Percentiles rank a stretch among this genome's conserved stretches.
phyloP scores from a whole-genome alignment of 1,140 invertebrate species.

The Solen grandis region DNA sequence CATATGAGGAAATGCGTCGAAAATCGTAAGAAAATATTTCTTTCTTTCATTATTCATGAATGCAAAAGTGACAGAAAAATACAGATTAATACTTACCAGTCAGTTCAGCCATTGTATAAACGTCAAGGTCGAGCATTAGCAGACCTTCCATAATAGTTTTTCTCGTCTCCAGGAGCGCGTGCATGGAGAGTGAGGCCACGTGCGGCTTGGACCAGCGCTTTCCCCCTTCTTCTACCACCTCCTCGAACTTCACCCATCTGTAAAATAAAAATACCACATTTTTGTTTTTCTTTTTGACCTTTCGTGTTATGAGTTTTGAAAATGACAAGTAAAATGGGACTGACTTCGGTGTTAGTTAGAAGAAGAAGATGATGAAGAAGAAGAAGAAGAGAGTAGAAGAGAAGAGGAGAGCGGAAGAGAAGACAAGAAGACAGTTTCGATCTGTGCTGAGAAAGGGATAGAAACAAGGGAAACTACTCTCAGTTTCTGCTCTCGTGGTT shows the following conservation, averaged over 20 bases:
- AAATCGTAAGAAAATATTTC: too few relatives aligned
- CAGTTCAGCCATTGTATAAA: conserved; percentile 69
- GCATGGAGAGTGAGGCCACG: conserved; percentile 80
- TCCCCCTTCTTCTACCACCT: conserved; percentile 80
- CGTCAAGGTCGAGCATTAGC: conserved; percentile 75
- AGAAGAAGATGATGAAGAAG: neutral
- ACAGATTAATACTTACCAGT: too few relatives aligned
- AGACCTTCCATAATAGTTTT: conserved; percentile 73
- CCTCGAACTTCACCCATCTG: conserved; percentile 83
- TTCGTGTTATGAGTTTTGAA: neutral
- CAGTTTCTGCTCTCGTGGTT: too few relatives aligned
- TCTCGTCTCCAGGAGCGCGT: conserved; percentile 78
- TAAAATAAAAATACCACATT: neutral
- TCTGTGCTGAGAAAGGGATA: neutral
- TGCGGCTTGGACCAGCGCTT: conserved; percentile 82
- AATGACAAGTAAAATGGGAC: neutral
- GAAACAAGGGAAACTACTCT: too few relatives aligned
- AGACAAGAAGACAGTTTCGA: neutral
- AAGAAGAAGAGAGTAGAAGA: neutral
- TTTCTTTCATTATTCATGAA: too few relatives aligned
- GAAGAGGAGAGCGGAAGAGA: neutral
- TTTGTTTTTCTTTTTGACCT: neutral
- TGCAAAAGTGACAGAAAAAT: too few relatives aligned
- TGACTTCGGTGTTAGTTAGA: neutral
- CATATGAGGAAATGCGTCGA: too few relatives aligned